Evolutionary conservation across 1,140 invertebrate genomes (phyloP).

Genomic region (Apis cerana): DNA sequence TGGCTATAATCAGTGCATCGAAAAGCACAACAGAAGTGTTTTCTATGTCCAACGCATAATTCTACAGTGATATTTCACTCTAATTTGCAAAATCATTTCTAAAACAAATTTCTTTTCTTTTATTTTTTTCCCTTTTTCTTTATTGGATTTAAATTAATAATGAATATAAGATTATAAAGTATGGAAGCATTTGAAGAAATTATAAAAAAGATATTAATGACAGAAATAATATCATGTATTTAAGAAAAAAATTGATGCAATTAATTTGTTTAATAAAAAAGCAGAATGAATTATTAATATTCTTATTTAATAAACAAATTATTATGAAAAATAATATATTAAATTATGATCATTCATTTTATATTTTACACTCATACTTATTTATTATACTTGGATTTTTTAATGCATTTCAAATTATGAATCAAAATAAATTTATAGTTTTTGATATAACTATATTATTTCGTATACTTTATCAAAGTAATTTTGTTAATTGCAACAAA

Average conservation of each 20-base stretch:
- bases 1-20: neutral
- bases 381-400: conserved; percentile 34
- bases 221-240: neutral
- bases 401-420: conserved; percentile 21
- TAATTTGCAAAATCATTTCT: neutral
- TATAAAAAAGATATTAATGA: neutral
- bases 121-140: neutral
- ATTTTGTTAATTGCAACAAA: neutral
- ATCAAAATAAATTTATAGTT: neutral
- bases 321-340: neutral
- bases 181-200: neutral
- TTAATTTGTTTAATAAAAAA: neutral
- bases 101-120: neutral
- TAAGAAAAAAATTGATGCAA: too few species aligned
- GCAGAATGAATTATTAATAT: neutral
- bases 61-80: neutral
- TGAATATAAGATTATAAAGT: neutral
- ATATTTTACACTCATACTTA: neutral
- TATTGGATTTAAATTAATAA: neutral
- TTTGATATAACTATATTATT: neutral
- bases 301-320: neutral
- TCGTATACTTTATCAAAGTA: neutral
- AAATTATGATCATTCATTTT: neutral
- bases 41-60: neutral
- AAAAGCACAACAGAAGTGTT: neutral